Base-by-base conservation (phyloP, 2,113 vertebrate species). In the Trichomycterus rosablanca region DNA sequence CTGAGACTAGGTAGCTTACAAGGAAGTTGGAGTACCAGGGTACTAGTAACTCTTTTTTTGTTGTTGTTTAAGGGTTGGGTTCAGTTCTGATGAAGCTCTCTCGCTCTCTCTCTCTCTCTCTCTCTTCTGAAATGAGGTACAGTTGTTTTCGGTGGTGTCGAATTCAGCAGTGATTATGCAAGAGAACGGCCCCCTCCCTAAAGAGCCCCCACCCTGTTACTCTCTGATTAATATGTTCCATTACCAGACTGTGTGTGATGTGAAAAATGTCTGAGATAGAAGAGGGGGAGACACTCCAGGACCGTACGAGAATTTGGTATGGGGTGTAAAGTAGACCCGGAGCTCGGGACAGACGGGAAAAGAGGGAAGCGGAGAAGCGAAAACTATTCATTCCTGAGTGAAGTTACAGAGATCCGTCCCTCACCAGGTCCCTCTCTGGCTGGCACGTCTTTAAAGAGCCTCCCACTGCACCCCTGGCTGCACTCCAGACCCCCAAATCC, bases 141-240 rank as follows among this genome's bases (percentile, higher is more conserved):
- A 6, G 40, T 3, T 43, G 23, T 42, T 40, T 24, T 49, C 5
- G 23, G 23, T 19, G 6, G 12, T 61, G 46, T 18, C 18, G 59
- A 50, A 40, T 61, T 61, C 46, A 37, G 10, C 20, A 49, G 30
- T 32, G 24, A 32, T 59, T 43, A 34, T 45, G 56, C 56, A 59
- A 59, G 26, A 44, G 12, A 34, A 19, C 39, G 26, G 15, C 12
- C 39, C 2, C 23, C 15, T 58, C 24, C 11, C 4, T 42, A 53
- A 32, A 52, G 1, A 22, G 23, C 40, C 16, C n/a, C 61, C 8
- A 28, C 45, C n/a, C 54, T 48, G 16, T 53, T 2, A 52, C 18
- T 30, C 6, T 64, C 37, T 30, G 46, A 42, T 12, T n/a, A 20
- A 44, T 44, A 39, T 49, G 26, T 46, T 63, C 35, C 35, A 49